These are phyloP conservation scores for Meteorus cinctellus DNA, from an alignment of 2,888 invertebrate genomes.

Conservation along the genomic window DNA sequence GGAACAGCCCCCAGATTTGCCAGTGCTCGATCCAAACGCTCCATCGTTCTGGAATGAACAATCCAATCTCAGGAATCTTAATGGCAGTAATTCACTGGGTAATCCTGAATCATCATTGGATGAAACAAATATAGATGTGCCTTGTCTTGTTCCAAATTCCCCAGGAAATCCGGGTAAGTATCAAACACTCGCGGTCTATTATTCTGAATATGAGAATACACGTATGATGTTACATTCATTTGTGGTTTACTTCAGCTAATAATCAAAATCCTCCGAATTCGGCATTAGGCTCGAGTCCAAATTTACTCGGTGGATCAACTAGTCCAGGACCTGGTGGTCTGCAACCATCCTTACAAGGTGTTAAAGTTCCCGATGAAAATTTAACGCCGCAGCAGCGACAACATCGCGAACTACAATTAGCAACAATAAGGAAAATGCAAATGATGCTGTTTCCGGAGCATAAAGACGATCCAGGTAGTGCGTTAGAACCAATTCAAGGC, in stretches of 20 bases:
- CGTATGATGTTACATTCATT: background rate
- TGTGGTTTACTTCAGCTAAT: constrained; percentile 59
- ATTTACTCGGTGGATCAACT: constrained; percentile 71
- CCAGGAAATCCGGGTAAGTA: constrained; percentile 69
- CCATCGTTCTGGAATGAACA: constrained; percentile 71
- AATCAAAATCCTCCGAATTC: constrained; percentile 67
- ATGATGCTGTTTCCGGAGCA: constrained; percentile 93
- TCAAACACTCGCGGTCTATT: constrained; percentile 19
- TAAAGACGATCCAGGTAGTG: constrained; percentile 64
- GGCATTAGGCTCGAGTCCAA: constrained; percentile 71
- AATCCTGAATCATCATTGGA: constrained; percentile 71
- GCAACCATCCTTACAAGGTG: constrained; percentile 81
- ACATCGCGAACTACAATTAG: constrained; percentile 93
- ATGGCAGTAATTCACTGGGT: constrained; percentile 70
- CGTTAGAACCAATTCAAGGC: constrained; percentile 70
- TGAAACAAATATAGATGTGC: constrained; percentile 72
- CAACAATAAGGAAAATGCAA: constrained; percentile 93
- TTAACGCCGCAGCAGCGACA: constrained; percentile 96
- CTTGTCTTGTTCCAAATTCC: constrained; percentile 72
- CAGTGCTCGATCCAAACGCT: constrained; percentile 68
- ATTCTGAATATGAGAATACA: background rate
- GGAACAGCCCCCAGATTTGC: constrained; percentile 70
- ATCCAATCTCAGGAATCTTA: constrained; percentile 68
- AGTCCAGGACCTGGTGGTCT: constrained; percentile 76
- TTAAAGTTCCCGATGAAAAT: constrained; percentile 96